phyloP scores from a whole-genome alignment of 2,888 invertebrate genomes.

The Nasonovia ribisnigri region DNA sequence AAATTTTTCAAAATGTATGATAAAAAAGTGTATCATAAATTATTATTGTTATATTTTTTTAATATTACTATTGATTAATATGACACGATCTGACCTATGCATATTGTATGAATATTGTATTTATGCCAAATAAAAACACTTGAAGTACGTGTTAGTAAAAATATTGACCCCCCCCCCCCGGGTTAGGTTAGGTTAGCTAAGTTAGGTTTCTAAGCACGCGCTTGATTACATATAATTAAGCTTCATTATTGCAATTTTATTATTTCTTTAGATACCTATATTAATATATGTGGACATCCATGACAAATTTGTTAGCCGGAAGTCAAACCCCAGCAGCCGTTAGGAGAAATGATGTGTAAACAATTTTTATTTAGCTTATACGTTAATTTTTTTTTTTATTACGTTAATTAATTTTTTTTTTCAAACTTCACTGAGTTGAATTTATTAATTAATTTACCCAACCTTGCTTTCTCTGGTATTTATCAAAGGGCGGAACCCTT shows the following conservation, averaged over 20 bases:
- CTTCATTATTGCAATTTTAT: not conserved
- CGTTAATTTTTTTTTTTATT: no score
- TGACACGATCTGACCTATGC: no score
- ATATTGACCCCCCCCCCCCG: no score
- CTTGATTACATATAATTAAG: not conserved
- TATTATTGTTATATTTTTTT: no score
- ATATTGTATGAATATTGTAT: no score
- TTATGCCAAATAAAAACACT: no score
- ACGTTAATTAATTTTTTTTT: slow-evolving; percentile 1
- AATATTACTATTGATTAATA: no score
- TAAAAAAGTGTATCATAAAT: no score
- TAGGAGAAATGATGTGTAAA: not conserved
- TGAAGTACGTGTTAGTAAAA: no score
- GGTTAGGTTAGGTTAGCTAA: no score
- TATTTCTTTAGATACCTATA: not conserved
- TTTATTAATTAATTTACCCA: not conserved
- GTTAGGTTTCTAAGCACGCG: no score
- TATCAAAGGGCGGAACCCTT: not conserved
- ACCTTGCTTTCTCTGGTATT: not conserved
- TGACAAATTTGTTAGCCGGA: not conserved
- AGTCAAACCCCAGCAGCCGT: not conserved
- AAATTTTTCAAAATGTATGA: no score
- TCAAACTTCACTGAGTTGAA: not conserved
- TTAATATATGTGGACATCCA: not conserved
- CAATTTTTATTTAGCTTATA: not conserved